Evolutionary conservation across 2,888 invertebrate species (phyloP).

Genomic region (Nephrotoma flavescens): DNA sequence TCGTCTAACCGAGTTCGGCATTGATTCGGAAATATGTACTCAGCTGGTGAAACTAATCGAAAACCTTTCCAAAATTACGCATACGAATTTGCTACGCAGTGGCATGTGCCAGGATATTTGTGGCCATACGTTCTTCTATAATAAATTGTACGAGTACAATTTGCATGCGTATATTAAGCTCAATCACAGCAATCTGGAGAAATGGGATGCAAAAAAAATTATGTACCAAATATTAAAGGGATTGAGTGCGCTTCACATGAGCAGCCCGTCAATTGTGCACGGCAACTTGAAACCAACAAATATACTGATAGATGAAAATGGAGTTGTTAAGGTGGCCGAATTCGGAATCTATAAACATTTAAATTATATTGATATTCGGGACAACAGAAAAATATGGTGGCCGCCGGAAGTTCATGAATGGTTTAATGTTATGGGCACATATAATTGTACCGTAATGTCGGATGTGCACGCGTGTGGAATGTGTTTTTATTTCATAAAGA

Average conservation of each 20-base stretch:
- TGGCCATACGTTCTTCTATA: constrained; percentile 21
- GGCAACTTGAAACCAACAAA: constrained; percentile 34
- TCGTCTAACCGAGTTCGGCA: constrained; percentile 8
- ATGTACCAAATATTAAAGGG: constrained; percentile 16
- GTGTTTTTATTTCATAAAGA: constrained; percentile 29
- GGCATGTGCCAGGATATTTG: constrained; percentile 8
- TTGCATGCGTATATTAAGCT: constrained; percentile 24
- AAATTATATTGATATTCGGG: neutral
- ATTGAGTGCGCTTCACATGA: constrained; percentile 26
- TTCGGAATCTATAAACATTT: constrained; percentile 27
- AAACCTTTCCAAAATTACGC: constrained; percentile 7
- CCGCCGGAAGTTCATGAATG: constrained; percentile 16
- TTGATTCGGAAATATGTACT: constrained; percentile 9
- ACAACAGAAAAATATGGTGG: constrained; percentile 17
- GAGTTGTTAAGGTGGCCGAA: constrained; percentile 28
- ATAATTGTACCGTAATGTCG: constrained; percentile 14
- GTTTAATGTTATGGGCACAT: constrained; percentile 11
- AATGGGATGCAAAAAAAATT: constrained; percentile 9
- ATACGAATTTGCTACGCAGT: constrained; percentile 7
- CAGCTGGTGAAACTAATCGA: constrained; percentile 11
- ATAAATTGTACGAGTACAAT: constrained; percentile 29
- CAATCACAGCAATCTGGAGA: constrained; percentile 9
- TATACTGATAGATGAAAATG: constrained; percentile 28
- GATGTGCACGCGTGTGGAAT: constrained; percentile 20
- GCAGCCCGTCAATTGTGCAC: constrained; percentile 25